Conservation (phyloP, 2,113 vertebrate species). For the Misgurnus mizolepis region DNA sequence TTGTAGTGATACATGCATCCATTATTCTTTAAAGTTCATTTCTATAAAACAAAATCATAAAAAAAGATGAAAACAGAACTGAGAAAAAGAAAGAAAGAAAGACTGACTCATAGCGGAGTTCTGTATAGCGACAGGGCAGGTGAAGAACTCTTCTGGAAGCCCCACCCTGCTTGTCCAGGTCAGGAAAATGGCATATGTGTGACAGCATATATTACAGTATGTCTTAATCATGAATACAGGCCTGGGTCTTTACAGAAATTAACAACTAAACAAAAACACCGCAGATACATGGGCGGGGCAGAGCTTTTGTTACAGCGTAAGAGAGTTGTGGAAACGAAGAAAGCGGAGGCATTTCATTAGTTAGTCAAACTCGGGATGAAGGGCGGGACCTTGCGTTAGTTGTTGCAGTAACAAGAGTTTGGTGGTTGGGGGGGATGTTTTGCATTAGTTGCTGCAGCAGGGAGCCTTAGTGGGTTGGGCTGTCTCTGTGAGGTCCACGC, state of each 20-base stretch:
- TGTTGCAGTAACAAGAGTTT: conserved; percentile 94
- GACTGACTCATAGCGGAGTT: conserved; percentile 79
- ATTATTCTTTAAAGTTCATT: conserved; percentile 60
- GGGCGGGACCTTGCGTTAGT: conserved; percentile 63
- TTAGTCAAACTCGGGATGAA: conserved; percentile 65
- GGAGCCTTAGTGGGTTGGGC: conserved; percentile 88
- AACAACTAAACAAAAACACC: conserved; percentile 32
- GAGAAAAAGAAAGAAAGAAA: conserved; percentile 78
- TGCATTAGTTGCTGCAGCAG: conserved; percentile 93
- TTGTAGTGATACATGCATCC: conserved; percentile 82
- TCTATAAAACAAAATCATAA: conserved; percentile 73
- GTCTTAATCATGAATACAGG: conserved; percentile 25
- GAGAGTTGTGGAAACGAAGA: conserved; percentile 54
- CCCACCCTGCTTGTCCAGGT: conserved; percentile 69
- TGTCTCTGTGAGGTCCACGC: conserved; percentile 92
- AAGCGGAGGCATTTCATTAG: conserved; percentile 64
- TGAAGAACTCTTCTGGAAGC: conserved; percentile 75
- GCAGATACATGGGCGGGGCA: conserved; percentile 27
- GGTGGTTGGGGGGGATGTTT: conserved; percentile 72
- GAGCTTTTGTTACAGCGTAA: conserved; percentile 58
- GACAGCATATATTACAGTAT: conserved; percentile 29
- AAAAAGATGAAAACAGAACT: conserved; percentile 42
- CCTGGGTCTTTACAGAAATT: conserved; percentile 25
- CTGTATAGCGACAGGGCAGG: conserved; percentile 76
- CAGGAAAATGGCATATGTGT: conserved; percentile 36